Evolutionary conservation across 2,888 invertebrate species (phyloP).

Genomic region (Arctia plantaginis): DNA sequence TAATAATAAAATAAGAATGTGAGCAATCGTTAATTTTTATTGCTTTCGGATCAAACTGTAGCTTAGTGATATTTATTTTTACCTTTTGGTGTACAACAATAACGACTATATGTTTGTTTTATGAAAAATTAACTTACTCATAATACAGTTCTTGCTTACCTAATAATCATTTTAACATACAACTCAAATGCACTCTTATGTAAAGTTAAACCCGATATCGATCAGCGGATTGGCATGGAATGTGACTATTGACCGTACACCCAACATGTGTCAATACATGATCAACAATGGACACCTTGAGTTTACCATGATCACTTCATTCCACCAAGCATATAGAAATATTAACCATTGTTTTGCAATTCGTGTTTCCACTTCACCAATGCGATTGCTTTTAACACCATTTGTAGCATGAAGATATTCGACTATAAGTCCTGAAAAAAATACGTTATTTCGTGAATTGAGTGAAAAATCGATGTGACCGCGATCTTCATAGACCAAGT

Average conservation of each 20-base stretch:
- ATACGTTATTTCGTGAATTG: constrained; percentile 62
- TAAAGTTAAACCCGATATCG: neutral
- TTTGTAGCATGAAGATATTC: constrained; percentile 58
- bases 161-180: neutral
- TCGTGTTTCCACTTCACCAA: constrained; percentile 48
- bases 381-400: constrained; percentile 49
- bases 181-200: neutral
- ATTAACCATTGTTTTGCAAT: constrained; percentile 35
- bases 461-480: constrained; percentile 74
- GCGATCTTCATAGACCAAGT: constrained; percentile 73
- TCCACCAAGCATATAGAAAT: constrained; percentile 26
- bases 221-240: neutral
- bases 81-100: neutral
- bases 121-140: neutral
- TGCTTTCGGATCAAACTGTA: neutral
- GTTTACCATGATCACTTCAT: constrained; percentile 43
- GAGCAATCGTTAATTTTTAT: no score
- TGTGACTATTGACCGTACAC: constrained; percentile 20
- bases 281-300: constrained; percentile 36
- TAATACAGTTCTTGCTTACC: neutral
- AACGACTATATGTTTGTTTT: neutral
- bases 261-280: constrained; percentile 26
- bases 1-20: no score
- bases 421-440: constrained; percentile 62
- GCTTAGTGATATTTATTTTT: neutral